Evolutionary conservation across 1,140 invertebrate species (phyloP).

Genomic region (Drosophila arawakana): DNA sequence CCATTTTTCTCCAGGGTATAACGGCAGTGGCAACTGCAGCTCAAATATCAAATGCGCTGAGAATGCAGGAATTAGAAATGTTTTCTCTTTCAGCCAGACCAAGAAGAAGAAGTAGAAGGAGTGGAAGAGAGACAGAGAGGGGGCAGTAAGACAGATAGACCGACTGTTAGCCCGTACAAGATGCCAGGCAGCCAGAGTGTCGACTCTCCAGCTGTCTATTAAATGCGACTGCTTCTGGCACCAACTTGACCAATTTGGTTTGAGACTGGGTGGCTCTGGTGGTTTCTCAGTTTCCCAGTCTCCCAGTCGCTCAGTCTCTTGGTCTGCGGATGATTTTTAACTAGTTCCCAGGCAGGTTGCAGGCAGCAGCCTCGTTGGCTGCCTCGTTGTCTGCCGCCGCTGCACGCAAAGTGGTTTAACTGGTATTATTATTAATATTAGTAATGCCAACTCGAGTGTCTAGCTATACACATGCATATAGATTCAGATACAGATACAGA

Average conservation of each 20-base stretch:
- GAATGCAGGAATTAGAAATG: slow-evolving; percentile 33
- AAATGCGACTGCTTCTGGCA: slow-evolving; percentile 27
- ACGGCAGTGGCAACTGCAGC: background rate
- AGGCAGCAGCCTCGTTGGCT: slow-evolving; percentile 26
- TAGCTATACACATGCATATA: slow-evolving; percentile 11
- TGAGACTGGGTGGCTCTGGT: slow-evolving; percentile 37
- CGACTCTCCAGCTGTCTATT: slow-evolving; percentile 15
- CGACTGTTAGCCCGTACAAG: slow-evolving; percentile 40
- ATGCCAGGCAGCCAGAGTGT: slow-evolving; percentile 39
- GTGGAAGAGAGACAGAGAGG: no score
- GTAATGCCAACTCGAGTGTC: slow-evolving; percentile 56
- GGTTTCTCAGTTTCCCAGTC: background rate
- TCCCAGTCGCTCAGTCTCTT: background rate
- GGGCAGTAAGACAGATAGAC: slow-evolving; percentile 10
- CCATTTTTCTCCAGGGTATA: background rate
- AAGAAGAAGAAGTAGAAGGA: background rate
- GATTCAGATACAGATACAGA: slow-evolving; percentile 7
- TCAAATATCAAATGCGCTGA: slow-evolving; percentile 13
- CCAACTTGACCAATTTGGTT: slow-evolving; percentile 11
- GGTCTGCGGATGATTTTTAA: slow-evolving; percentile 37
- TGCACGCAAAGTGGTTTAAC: slow-evolving; percentile 75
- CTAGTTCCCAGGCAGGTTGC: slow-evolving; percentile 42
- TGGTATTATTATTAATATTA: slow-evolving; percentile 76
- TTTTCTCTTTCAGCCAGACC: slow-evolving; percentile 44
- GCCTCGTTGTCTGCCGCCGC: slow-evolving; percentile 68